These are phyloP conservation scores for Rhagophthalmus giganteus DNA, from an alignment of 2,888 invertebrate genomes.

Conservation along the genomic window DNA sequence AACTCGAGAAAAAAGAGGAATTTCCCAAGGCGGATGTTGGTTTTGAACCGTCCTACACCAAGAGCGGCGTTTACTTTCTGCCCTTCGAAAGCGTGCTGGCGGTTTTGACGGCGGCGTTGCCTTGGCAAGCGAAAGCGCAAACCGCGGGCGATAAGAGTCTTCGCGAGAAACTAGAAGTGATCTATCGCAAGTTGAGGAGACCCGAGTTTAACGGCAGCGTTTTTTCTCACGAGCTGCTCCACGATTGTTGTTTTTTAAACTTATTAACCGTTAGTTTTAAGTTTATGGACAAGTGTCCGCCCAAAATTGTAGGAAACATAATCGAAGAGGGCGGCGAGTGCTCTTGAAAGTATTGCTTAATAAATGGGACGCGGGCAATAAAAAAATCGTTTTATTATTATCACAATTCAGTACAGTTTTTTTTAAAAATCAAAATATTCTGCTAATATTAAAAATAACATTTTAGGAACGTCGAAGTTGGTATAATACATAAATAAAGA, in stretches of 20 bases:
- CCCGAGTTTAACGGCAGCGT: slow-evolving; percentile 44
- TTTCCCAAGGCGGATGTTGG: slow-evolving; percentile 36
- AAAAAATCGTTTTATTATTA: slow-evolving; percentile 28
- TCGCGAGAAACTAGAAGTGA: slow-evolving; percentile 41
- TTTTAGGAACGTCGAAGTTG: slow-evolving; percentile 16
- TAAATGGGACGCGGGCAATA: too few relatives aligned
- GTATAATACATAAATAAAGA: too few relatives aligned
- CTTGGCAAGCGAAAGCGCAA: slow-evolving; percentile 46
- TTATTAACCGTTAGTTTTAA: slow-evolving; percentile 39
- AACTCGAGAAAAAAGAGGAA: slow-evolving; percentile 6
- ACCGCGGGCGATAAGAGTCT: slow-evolving; percentile 43
- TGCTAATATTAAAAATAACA: slow-evolving; percentile 11
- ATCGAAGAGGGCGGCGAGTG: too few relatives aligned
- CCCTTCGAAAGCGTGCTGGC: slow-evolving; percentile 43
- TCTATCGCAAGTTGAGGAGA: slow-evolving; percentile 42
- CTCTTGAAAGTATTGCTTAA: too few relatives aligned
- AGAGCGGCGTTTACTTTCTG: slow-evolving; percentile 40
- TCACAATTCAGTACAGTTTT: slow-evolving; percentile 27
- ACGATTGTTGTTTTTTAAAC: slow-evolving; percentile 38
- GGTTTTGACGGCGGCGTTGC: slow-evolving; percentile 43
- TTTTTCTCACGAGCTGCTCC: slow-evolving; percentile 46
- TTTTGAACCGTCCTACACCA: slow-evolving; percentile 23
- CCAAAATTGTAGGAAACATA: slow-evolving; percentile 35
- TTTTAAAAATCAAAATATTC: background rate
- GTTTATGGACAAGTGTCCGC: slow-evolving; percentile 42